Base-by-base conservation (phyloP, 2,113 vertebrate genomes). In the Reinhardtius hippoglossoides region DNA sequence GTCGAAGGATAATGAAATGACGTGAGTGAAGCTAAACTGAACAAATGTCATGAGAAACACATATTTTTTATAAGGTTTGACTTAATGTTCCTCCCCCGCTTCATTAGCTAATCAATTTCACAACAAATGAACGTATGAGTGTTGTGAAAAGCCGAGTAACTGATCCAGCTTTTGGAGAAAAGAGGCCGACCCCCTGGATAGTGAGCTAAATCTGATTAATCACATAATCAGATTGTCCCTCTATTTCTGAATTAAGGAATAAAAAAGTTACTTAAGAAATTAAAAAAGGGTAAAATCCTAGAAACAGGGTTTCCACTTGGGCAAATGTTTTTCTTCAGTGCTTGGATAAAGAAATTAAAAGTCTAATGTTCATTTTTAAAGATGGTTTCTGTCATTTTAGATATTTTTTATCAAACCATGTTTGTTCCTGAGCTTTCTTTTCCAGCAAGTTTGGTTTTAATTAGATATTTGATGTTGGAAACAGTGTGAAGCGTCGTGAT, bases 151-250 rank as follows among this genome's bases (percentile, higher is more conserved):
- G 58, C 57, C 1, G 9, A 52, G 37, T 18, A 8, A 50, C 58
- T 58, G 44, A 73, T 79, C 78, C 67, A 71, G 74, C 61, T 73
- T 72, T 69, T 0, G 61, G 63, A 61, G 12, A 86, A 31, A 20
- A 73, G n/a, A 79, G 59, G 35, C 31, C 42, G 37, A 65, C 83
- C 83, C 78, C 67, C 74, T 10, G 24, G 24, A 72, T 1, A 44
- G 64, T 5, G 37, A 54, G 56, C 69, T 31, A 60, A 87, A 82
- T 80, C 75, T 3, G 71, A 81, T 89, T 87, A 85, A 52, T 80
- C 37, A 54, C 42, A 70, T 89, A 82, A 89, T 85, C 60, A 70
- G 84, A 87, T 83, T 87, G 59, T n/a, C 24, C 20, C 40, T 73
- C 56, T 74, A 48, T 69, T 69, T 68, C 69, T 72, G 23, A 78